Evolutionary conservation across 2,888 invertebrate species (phyloP).

Genomic region (Pyrgus malvae): DNA sequence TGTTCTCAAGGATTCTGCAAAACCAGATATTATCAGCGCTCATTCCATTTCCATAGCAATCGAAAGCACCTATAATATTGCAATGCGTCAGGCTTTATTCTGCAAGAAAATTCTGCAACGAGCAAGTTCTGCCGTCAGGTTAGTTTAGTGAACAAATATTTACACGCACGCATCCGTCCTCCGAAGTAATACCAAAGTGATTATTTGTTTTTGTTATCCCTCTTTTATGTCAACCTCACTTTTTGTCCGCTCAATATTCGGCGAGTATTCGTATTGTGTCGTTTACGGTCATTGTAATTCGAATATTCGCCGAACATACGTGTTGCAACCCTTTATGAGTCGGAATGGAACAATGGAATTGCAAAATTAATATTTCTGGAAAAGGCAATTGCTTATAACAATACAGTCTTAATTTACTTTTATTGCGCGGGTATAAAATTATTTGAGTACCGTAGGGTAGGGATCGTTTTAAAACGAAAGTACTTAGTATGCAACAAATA

Average conservation of each 20-base stretch:
- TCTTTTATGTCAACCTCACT: conserved; percentile 5
- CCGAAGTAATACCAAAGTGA: conserved; percentile 34
- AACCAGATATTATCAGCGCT: no score
- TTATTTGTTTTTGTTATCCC: conserved; percentile 28
- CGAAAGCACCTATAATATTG: no score
- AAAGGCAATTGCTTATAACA: not conserved
- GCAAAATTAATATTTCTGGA: conserved; percentile 8
- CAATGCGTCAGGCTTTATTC: no score
- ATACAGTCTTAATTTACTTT: no score
- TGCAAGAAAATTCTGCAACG: no score
- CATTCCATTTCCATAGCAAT: no score
- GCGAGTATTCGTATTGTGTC: conserved; percentile 17
- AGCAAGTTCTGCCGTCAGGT: no score
- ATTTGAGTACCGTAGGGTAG: no score
- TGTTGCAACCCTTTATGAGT: conserved; percentile 15
- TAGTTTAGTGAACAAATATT: conserved; percentile 44
- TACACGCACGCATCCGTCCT: conserved; percentile 40
- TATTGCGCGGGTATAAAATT: no score
- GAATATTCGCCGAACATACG: conserved; percentile 14
- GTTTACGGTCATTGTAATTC: conserved; percentile 17
- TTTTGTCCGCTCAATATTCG: conserved; percentile 11
- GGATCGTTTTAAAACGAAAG: no score
- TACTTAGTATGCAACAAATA: no score
- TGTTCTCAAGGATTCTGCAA: no score
- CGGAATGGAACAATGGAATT: conserved; percentile 8